Evolutionary conservation across 2,797 vertebrate species (phyloP), one percentile per base, ranked within the genome.

Genomic region (Cuculus canorus): DNA sequence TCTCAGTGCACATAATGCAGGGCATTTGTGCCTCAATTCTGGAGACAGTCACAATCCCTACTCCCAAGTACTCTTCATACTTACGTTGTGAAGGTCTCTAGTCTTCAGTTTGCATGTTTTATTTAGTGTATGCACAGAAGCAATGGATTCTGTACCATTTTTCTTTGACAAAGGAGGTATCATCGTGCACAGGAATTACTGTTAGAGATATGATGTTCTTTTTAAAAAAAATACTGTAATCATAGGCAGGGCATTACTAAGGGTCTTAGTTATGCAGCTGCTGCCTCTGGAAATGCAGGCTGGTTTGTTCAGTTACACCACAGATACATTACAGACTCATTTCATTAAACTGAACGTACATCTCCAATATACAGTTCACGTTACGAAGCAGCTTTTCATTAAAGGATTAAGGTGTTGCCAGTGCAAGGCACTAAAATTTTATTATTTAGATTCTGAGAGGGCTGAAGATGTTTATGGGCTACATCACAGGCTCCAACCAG

Each of bases 321-420:
- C 57, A 77, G 66, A 45, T 90, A 70, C 28, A 71, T 75, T 70
- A 78, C 41, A 39, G 90, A 89, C 95, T 77, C 73, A 65, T 93
- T 94, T 95, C 72, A 84, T 88, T 94, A 65, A 90, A 57, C 90
- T 96, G 87, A 17, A 97, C 83, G 73, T 87, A 35, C 76, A 92
- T 90, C 72, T 96, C 78, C 81, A 92, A 72, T 59, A 90, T 30
- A 72, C 80, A 92, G 41, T 88, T 96, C 89, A 85, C 24, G 11
- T 54, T 66, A 83, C 76, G 61, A 92, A 86, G 82, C 70, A 64
- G 65, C 30, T 97, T 96, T 95, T 92, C 81, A 95, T 90, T 25
- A 81, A 96, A 86, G 91, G 87, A 92, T 96, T 87, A 95, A 86
- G 54, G 48, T 91, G 79, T 64, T 95, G 88, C 57, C 70, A 82